Base-by-base conservation (phyloP, 2,888 invertebrate genomes). In the Brenthis ino region DNA sequence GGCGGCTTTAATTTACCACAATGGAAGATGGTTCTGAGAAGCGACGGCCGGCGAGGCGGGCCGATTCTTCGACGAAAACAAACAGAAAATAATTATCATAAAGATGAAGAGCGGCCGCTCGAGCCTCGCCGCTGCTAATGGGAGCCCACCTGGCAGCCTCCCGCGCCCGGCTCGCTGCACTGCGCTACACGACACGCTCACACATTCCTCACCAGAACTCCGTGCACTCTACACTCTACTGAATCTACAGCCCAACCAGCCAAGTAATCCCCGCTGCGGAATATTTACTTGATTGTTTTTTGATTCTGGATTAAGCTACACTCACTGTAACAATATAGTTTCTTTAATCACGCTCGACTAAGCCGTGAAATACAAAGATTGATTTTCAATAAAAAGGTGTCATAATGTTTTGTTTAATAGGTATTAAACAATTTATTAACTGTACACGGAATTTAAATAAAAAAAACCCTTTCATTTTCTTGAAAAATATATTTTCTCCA, bases 81-180 rank as follows among this genome's bases (percentile, higher is more conserved):
- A 93, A 93, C 92, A 93, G 89, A 91, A 92, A 93, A 92, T 93
- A 92, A 93, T 93, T 93, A 93, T 91, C 92, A 92, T 92, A 92
- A 93, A 92, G 92, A 93, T 92, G 92, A 93, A 92, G 91, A 91
- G 91, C 88, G 90, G 87, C 92, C 92, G 92, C 91, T 87, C 87
- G 85, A 83, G 86, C 84, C 88, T 84, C 85, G 85, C 82, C 85
- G 86, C 90, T 89, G 89, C 89, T 91, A 91, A 91, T 91, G 91
- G 90, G 86, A 81, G 89, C 86, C 91, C 91, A 90, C 91, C 91
- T 91, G 91, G 92, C 90, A 85, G 88, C 83, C 70, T 73, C 72
- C 74, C 70, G 63, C 72, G 65, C 72, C 69, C 58, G 82, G 72
- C 76, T 79, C 75, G 70, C 72, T 72, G 43, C 43, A 20, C 57